Base-by-base conservation (phyloP, 2,888 invertebrate species). In the Lasioglossum pauxillum region DNA sequence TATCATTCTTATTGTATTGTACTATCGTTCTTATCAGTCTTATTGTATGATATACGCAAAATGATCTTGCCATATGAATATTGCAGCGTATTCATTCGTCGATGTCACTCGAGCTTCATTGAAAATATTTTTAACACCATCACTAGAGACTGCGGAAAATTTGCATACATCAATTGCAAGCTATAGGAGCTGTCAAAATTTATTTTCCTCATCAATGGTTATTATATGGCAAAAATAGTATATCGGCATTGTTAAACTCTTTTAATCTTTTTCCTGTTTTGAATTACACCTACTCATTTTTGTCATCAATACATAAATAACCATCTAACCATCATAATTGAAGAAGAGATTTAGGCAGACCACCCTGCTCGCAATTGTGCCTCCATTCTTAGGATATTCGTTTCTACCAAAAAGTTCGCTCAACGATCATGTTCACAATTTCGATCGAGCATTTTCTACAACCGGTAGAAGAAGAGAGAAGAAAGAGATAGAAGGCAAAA, bases 401-500 rank as follows among this genome's bases (percentile, higher is more conserved):
- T 53, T 53, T n/a, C n/a, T 53, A 53, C 10, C 64, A 7, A 64
- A 64, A 7, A 31, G 16, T 64, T 64, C 27, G 16, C 31, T 31
- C 16, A 64, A 27, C 10, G 27, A 64, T 64, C 27, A 16, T 16
- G 60, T 64, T 64, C 60, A 64, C 64, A 64, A 64, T 64, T 64
- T 64, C 64, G 64, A 64, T 64, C 64, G 64, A 64, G 31, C 27
- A 64, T 16, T 64, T 64, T 64, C 64, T 31, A 31, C 31, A 31
- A 31, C 27, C 64, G 31, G 27, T 31, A 64, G 64, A 31, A 73
- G 78, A 46, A 74, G 82, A 72, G 19, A 78, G 82, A 41, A 49
- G 82, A 41, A 67, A 73, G 76, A 80, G 44, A 84, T 23, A 23
- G 53, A 53, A 53, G 53, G 53, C 23, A 83, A 78, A 88, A 92